Conservation (phyloP, 2,113 vertebrate species). For the Platichthys flesus region DNA sequence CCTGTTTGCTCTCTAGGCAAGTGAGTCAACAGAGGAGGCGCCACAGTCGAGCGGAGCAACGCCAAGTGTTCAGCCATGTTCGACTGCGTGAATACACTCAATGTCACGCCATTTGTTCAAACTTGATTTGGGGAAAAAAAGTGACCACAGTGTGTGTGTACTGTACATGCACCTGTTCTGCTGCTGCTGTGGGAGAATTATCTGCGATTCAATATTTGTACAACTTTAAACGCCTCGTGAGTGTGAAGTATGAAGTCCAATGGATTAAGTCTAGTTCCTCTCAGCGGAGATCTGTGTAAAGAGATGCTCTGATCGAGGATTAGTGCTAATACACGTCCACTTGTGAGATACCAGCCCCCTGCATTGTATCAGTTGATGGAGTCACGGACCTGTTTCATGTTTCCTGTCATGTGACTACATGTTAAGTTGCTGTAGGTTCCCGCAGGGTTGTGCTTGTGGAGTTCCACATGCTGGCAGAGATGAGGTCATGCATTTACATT, state of each 20-base stretch:
- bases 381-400: conserved; percentile 15
- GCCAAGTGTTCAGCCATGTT: no score
- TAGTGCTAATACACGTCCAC: conserved; percentile 30
- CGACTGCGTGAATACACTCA: no score
- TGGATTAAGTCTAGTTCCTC: conserved; percentile 28
- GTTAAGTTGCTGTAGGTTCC: conserved; percentile 1
- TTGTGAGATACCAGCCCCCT: conserved; percentile 1
- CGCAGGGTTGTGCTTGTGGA: not conserved
- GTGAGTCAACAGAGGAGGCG: no score
- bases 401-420: conserved; percentile 6
- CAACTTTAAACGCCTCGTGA: not conserved
- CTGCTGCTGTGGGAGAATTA: not conserved
- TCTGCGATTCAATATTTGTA: conserved; percentile 5
- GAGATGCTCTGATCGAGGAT: conserved; percentile 20
- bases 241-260: not conserved
- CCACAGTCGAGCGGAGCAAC: no score
- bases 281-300: conserved; percentile 23
- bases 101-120: no score
- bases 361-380: conserved; percentile 1
- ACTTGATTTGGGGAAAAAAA: no score
- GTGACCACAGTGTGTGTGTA: no score
- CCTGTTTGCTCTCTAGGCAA: no score
- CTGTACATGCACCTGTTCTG: not conserved
- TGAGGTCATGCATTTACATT: not conserved
- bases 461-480: not conserved